Evolutionary conservation across 1,140 invertebrate species (phyloP).

Genomic region (Tetraneura akinire): DNA sequence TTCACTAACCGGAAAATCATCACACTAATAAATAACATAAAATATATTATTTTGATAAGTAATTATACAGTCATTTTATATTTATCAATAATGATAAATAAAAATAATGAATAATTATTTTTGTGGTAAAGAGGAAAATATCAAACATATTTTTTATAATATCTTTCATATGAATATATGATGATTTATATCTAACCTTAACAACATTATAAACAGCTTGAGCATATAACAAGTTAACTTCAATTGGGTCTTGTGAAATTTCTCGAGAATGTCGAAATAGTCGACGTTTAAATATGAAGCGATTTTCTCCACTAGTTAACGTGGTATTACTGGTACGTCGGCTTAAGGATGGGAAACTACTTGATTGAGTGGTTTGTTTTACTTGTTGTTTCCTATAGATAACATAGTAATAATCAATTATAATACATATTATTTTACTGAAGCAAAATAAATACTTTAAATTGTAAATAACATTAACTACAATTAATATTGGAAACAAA

Average conservation of each 20-base stretch:
- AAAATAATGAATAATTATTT: no score
- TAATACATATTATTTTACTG: no score
- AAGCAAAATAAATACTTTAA: no score
- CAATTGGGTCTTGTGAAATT: slow-evolving; percentile 93
- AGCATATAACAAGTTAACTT: slow-evolving; percentile 91
- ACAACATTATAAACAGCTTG: slow-evolving; percentile 94
- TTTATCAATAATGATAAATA: no score
- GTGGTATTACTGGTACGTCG: slow-evolving; percentile 63
- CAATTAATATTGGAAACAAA: no score
- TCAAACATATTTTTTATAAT: not conserved
- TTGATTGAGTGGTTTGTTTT: slow-evolving; percentile 63
- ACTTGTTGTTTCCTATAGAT: slow-evolving; percentile 62
- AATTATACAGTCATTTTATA: no score
- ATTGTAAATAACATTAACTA: no score
- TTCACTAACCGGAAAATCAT: slow-evolving; percentile 92
- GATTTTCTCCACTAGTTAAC: slow-evolving; percentile 81
- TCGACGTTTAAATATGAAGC: slow-evolving; percentile 89
- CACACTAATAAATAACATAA: slow-evolving; percentile 68
- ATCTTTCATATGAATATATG: not conserved
- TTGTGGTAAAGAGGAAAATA: no score
- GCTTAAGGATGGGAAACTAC: slow-evolving; percentile 62
- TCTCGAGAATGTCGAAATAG: slow-evolving; percentile 85
- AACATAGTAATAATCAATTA: no score
- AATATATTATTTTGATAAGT: no score
- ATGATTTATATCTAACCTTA: slow-evolving; percentile 71